A percentile compares a stretch with the other conserved stretches of the same genome.
Conservation (phyloP, 2,797 vertebrate species). For the Phalloptychus januarius region DNA sequence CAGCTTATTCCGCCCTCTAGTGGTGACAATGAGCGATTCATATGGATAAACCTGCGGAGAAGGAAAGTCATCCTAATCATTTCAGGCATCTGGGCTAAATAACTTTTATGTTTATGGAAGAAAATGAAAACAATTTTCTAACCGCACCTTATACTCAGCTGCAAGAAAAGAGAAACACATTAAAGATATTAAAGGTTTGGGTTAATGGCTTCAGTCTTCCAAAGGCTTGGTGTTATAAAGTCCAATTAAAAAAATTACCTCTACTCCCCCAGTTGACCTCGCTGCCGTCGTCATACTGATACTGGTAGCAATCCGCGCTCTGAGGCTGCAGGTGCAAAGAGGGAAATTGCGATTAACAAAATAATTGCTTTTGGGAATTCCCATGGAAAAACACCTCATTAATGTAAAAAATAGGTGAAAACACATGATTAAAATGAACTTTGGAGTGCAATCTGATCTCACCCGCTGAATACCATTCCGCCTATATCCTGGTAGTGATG, state of each 20-base stretch:
- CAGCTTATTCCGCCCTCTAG: slow-evolving; percentile 91
- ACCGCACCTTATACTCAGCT: slow-evolving; percentile 94
- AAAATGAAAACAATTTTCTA: background rate
- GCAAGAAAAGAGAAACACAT: slow-evolving; percentile 50
- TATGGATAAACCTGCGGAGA: slow-evolving; percentile 91
- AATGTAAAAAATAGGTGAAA: background rate
- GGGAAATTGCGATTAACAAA: slow-evolving; percentile 12
- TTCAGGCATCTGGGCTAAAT: background rate
- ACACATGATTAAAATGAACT: background rate
- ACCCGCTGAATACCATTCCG: slow-evolving; percentile 93
- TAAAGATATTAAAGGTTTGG: slow-evolving; percentile 17
- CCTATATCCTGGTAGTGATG: slow-evolving; percentile 92
- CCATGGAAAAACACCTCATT: slow-evolving; percentile 13
- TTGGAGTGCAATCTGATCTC: slow-evolving; percentile 53
- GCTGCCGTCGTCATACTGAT: slow-evolving; percentile 89
- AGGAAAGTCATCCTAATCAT: background rate
- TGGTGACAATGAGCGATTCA: slow-evolving; percentile 94
- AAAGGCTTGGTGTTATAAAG: slow-evolving; percentile 16
- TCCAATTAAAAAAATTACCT: slow-evolving; percentile 77
- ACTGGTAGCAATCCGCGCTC: slow-evolving; percentile 90
- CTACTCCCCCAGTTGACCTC: slow-evolving; percentile 94
- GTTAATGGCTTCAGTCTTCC: slow-evolving; percentile 33
- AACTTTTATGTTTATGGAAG: background rate
- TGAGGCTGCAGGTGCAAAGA: slow-evolving; percentile 82
- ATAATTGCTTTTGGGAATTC: slow-evolving; percentile 4